Percentiles rank a stretch among this genome's conserved stretches.
Evolutionary conservation across 2,888 invertebrate species (phyloP).

Genomic region (Encarsia formosa): DNA sequence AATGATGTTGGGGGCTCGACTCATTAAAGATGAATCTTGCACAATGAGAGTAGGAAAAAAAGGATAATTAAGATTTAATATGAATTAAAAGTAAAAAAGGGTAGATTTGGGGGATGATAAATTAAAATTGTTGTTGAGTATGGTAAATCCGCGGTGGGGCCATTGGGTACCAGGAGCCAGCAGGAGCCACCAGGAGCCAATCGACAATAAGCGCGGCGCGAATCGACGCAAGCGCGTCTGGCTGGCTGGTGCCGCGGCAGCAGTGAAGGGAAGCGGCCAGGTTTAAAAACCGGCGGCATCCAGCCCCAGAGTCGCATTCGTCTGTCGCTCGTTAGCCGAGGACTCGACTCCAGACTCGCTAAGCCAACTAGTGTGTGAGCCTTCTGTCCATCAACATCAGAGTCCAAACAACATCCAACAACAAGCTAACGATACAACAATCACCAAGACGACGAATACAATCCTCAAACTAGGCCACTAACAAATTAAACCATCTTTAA

Average conservation of each 20-base stretch:
- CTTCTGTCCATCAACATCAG: conserved; percentile 26
- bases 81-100: too few relatives aligned
- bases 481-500: not conserved
- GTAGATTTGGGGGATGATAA: too few relatives aligned
- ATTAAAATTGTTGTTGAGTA: too few relatives aligned
- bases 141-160: too few relatives aligned
- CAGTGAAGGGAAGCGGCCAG: conserved; percentile 52
- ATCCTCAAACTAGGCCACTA: not conserved
- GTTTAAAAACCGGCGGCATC: conserved; percentile 49
- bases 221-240: too few relatives aligned
- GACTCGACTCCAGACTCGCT: conserved; percentile 43
- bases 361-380: conserved; percentile 27
- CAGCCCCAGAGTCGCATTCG: conserved; percentile 51
- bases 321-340: conserved; percentile 48
- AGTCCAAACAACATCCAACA: not conserved
- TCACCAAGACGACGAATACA: not conserved
- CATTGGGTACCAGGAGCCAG: too few relatives aligned
- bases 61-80: too few relatives aligned
- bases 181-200: too few relatives aligned
- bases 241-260: too few relatives aligned
- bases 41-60: too few relatives aligned
- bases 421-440: not conserved
- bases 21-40: conserved; percentile 16
- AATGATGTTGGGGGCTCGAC: conserved; percentile 23
- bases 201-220: too few relatives aligned